Evolutionary conservation across 2,113 vertebrate species (phyloP), one percentile per base, ranked within the genome.

Genomic region (Ageneiosus marmoratus): DNA sequence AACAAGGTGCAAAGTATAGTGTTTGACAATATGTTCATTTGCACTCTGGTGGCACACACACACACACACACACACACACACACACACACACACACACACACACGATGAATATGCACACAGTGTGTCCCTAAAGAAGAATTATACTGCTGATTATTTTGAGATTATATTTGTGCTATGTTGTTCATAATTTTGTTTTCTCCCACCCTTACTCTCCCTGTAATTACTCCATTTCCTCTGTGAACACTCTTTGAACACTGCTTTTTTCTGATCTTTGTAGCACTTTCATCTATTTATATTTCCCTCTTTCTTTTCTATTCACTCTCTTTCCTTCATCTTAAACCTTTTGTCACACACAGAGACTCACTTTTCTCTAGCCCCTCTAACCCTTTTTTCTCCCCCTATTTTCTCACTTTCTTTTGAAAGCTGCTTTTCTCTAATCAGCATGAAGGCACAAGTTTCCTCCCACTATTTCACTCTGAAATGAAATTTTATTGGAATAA

Each of bases 1-100:
- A 82, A 79, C 74, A 65, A 63, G 70, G 60, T 84, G 78, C 53
- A 41, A 76, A 67, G 60, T 48, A 76, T 63, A 83, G 74, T 46
- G 41, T 69, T 88, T 58, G 69, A 80, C 55, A 70, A 29, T 81
- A 62, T 15, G 8, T 73, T 55, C 32, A 12, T 82, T 72, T 70
- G 55, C 63, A 77, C 74, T 53, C 32, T 62, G 56, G 50, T 81
- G 79, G 46, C 79, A 44, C 32, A 16, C 32, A 27, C 78, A 65
- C 60, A 55, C 12, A 37, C n/a, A n/a, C n/a, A n/a, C n/a, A n/a
- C 50, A 75, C 29, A 73, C 65, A 82, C 58, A 65, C 50, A 79
- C 18, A 55, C 18, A 78, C 58, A 62, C 67, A 75, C 50, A 69
- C 32, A 73, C 67, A 79, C 51, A 58, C 41, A 80, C 20, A 44